Evolutionary conservation across 1,140 invertebrate genomes (phyloP).

Genomic region (Bombus terrestris): DNA sequence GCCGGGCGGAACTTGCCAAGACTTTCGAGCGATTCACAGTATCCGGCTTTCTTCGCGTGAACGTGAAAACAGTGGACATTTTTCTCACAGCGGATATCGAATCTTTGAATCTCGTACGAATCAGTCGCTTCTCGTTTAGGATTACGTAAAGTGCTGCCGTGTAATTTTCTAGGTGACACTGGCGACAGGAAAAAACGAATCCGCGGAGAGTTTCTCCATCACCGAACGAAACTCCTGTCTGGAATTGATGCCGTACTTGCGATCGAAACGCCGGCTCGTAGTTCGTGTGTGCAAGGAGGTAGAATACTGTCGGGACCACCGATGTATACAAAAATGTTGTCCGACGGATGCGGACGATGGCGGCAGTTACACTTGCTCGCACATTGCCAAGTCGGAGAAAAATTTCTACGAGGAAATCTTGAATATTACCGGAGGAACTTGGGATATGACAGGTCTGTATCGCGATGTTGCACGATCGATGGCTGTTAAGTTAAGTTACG

Average conservation of each 20-base stretch:
- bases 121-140: background rate
- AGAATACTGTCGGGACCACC: slow-evolving; percentile 49
- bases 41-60: background rate
- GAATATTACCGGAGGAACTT: background rate
- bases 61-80: slow-evolving; percentile 6
- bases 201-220: slow-evolving; percentile 34
- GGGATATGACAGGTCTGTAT: background rate
- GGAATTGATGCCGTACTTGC: slow-evolving; percentile 31
- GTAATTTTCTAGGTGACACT: slow-evolving; percentile 33
- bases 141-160: background rate
- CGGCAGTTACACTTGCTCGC: background rate
- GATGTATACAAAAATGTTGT: slow-evolving; percentile 70
- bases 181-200: background rate
- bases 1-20: background rate
- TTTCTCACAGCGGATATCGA: too few species aligned
- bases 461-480: background rate
- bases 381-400: background rate
- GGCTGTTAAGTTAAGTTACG: too few species aligned
- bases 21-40: background rate
- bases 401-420: slow-evolving; percentile 31
- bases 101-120: slow-evolving; percentile 1
- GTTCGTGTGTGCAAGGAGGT: slow-evolving; percentile 50
- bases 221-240: slow-evolving; percentile 49
- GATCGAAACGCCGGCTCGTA: slow-evolving; percentile 11
- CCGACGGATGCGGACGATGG: slow-evolving; percentile 28